Evolutionary conservation across 2,888 invertebrate genomes (phyloP).

Genomic region (Drosophila kambysellisi): DNA sequence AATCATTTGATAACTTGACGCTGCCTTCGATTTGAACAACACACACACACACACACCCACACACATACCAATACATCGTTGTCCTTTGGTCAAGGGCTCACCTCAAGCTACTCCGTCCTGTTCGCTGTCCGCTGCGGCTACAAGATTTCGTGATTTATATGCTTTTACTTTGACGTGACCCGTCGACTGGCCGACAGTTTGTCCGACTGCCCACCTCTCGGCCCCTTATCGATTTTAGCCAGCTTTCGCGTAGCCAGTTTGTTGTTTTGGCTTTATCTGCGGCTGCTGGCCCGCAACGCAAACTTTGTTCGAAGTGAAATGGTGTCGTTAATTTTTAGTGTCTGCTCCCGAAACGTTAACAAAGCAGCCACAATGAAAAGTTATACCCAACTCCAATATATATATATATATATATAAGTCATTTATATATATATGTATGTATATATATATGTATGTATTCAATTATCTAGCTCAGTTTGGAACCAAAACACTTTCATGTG

Average conservation of each 20-base stretch:
- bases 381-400: constrained; percentile 29
- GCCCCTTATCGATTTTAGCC: constrained; percentile 64
- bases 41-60: constrained; percentile 24
- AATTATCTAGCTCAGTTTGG: constrained; percentile 58
- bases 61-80: constrained; percentile 28
- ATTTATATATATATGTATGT: neutral
- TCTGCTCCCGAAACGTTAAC: constrained; percentile 31
- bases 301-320: constrained; percentile 67
- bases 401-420: neutral
- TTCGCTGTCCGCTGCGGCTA: constrained; percentile 57
- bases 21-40: constrained; percentile 50
- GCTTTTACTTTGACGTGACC: constrained; percentile 72
- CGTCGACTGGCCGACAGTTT: constrained; percentile 22
- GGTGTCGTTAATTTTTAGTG: constrained; percentile 77
- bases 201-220: neutral
- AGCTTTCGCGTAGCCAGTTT: constrained; percentile 51
- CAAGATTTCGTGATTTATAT: constrained; percentile 79
- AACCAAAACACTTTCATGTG: constrained; percentile 59
- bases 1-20: constrained; percentile 80
- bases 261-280: constrained; percentile 68
- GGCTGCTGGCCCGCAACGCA: constrained; percentile 46
- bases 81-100: constrained; percentile 71
- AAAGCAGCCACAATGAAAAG: constrained; percentile 29
- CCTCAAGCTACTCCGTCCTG: constrained; percentile 51
- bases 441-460: constrained; percentile 40